Conservation (phyloP, 2,888 invertebrate genomes). For the Tortricodes alternella region DNA sequence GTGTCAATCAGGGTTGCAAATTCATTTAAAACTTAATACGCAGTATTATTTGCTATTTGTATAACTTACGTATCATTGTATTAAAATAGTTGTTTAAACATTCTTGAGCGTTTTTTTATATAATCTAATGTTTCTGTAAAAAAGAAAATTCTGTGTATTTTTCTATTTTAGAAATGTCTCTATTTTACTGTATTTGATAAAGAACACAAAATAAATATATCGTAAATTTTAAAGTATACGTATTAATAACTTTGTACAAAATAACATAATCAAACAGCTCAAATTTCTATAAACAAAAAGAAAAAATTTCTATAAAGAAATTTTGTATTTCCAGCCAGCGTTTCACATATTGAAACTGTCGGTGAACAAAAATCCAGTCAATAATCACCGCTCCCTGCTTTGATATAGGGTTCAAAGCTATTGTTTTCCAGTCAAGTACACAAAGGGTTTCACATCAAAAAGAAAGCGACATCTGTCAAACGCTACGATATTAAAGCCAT, state of each 20-base stretch:
- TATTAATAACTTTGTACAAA: too few relatives aligned
- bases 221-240: too few relatives aligned
- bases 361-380: neutral
- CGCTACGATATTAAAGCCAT: slow-evolving; percentile 18
- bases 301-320: neutral
- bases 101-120: neutral
- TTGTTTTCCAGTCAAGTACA: slow-evolving; percentile 5
- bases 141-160: neutral
- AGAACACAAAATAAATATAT: too few relatives aligned
- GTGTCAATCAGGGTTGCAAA: neutral
- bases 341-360: neutral
- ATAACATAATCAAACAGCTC: too few relatives aligned
- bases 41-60: neutral
- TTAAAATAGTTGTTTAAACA: neutral
- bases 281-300: neutral
- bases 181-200: too few relatives aligned
- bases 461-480: slow-evolving; percentile 15
- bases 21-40: neutral
- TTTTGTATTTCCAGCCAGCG: neutral
- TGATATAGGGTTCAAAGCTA: neutral
- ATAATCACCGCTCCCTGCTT: neutral
- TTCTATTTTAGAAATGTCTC: neutral
- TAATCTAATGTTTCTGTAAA: neutral
- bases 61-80: neutral
- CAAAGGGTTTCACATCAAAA: slow-evolving; percentile 20